Evolutionary conservation across 2,888 invertebrate genomes (phyloP), one percentile per base, ranked within the genome.

Genomic region (Alcis repandata): DNA sequence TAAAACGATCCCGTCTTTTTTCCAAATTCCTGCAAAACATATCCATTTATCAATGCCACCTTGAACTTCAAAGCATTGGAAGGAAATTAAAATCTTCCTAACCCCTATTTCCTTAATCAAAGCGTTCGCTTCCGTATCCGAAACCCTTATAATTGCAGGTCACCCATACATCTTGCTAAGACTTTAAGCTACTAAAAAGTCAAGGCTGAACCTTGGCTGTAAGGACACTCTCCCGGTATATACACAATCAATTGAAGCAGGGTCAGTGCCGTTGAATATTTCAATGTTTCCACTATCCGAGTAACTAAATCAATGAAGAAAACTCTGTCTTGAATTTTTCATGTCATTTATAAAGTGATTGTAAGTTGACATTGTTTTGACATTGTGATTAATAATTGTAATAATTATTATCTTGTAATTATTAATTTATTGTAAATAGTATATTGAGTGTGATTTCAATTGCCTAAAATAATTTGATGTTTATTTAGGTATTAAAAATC

Each of bases 141-240:
- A 61, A 56, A 57, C 57, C 46, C 45, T 53, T 43, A 66, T 69
- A 61, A 65, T 64, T 53, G 64, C 61, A 62, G 49, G 20, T 60
- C 10, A 48, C 56, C 64, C 68, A 69, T 76, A 70, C 67, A 75
- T 74, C 62, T 74, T 71, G 40, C 45, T 52, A 67, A 72, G 70
- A 60, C 64, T 71, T 67, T 70, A 72, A 69, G 68, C 43, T 15
- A 51, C 49, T 69, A 62, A 72, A 65, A 73, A 76, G 75, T 77
- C 78, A 80, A 80, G 77, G 66, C 66, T 38, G 19, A 63, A 51
- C 74, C 77, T 77, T 70, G 71, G 56, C 43, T 49, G 63, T 62
- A 79, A 71, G 68, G 66, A 63, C 63, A 59, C 33, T 38, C 52
- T 41, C 60, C 7, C 48, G 19, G 51, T 51, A 38, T 27, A 48